These are phyloP conservation scores for Drosophila takahashii DNA, from an alignment of 1,140 invertebrate genomes.

Conservation along the genomic window DNA sequence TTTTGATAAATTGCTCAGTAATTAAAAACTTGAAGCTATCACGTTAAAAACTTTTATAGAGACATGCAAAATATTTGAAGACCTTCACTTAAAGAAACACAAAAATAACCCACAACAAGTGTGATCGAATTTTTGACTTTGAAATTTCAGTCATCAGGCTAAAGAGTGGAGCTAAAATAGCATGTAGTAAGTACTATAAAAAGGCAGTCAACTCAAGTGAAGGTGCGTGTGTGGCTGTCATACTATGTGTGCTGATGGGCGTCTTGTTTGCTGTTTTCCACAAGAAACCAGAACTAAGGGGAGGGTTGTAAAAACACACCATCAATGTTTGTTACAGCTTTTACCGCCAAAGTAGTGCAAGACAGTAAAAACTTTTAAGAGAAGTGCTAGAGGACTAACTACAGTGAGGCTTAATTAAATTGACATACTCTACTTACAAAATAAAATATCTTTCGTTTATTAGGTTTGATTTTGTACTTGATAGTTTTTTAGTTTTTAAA, in stretches of 20 bases:
- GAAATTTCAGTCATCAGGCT: constrained; percentile 19
- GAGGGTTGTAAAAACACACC: constrained; percentile 22
- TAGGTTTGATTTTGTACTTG: neutral
- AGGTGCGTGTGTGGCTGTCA: constrained; percentile 16
- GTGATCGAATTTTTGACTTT: constrained; percentile 38
- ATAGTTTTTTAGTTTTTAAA: neutral
- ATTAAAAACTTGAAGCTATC: neutral
- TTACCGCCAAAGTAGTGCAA: constrained; percentile 1
- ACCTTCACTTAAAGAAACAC: constrained; percentile 5
- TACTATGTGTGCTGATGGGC: constrained; percentile 6
- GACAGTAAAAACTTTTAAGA: neutral
- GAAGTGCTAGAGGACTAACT: neutral
- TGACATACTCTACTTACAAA: too few species aligned
- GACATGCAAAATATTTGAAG: constrained; percentile 11
- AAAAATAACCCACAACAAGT: constrained; percentile 26
- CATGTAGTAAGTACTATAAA: neutral
- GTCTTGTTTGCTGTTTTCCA: constrained; percentile 20
- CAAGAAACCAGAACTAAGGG: neutral
- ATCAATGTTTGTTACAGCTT: constrained; percentile 3
- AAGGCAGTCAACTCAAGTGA: constrained; percentile 19
- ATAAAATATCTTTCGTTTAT: neutral
- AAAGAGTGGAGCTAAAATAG: constrained; percentile 6
- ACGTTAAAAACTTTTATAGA: neutral
- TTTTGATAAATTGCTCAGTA: neutral
- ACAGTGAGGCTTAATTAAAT: neutral